Base-by-base conservation (phyloP, 2,888 invertebrate species). In the Meloe dianella region DNA sequence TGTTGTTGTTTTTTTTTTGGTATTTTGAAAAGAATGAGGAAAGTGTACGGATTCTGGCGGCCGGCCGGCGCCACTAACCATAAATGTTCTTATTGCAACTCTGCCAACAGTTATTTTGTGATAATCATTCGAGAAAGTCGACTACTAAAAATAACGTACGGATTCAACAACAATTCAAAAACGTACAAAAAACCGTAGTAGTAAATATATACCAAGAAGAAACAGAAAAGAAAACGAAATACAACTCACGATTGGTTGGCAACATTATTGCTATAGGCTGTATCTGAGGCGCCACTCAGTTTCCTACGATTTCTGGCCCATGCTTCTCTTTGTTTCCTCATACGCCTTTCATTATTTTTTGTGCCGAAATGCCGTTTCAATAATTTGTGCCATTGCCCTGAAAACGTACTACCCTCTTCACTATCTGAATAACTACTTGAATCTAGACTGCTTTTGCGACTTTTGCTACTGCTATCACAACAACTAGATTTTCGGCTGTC, bases 371-470 rank as follows among this genome's bases (percentile, higher is more conserved):
- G 75, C 69, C 81, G 79, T 70, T 78, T 80, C 63, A 82, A 77
- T 61, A 83, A 76, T 64, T 78, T 76, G 63, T 79, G 80, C 83
- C 83, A 83, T 63, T 82, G 83, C 24, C 74, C 76, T n/a, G 77
- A 70, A 60, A 71, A 68, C 60, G 74, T 77, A 30, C 58, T 64
- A 1, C 73, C 69, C 35, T 83, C 84, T 32, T 83, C 83, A 68
- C 82, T 80, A 70, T 84, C 84, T n/a, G 83, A 83, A 73, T 80
- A 81, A 72, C 83, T 83, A 67, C 83, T 82, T 58, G 83, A 84
- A 59, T 82, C 82, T 17, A 84, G 79, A 70, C 83, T 83, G 70
- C 81, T 83, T 71, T 84, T 84, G 47, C 83, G 74, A 68, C 83
- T 82, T 64, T 78, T 78, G 61, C 77, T 67, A 58, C 78, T 76